Conservation (phyloP, 2,797 vertebrate species). For the Acanthopagrus latus region DNA sequence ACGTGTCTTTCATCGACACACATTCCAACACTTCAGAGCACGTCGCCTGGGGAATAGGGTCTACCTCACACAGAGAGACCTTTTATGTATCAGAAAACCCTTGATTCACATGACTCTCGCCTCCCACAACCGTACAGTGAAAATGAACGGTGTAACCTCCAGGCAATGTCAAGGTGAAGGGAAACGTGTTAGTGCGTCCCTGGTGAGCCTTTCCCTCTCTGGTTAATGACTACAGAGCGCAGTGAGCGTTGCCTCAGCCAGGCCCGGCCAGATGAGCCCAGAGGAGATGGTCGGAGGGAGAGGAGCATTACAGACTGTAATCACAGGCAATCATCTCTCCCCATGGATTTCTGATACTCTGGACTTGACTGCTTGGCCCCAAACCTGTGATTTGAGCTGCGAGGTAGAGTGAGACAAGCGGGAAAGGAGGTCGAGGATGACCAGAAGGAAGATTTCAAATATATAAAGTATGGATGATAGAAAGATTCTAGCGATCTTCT, state of each 20-base stretch:
- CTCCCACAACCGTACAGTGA: conserved; percentile 50
- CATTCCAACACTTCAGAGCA: conserved; percentile 56
- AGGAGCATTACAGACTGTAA: conserved; percentile 71
- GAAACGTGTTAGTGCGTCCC: conserved; percentile 73
- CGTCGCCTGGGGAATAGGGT: conserved; percentile 49
- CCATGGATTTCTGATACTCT: conserved; percentile 62
- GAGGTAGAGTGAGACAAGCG: conserved; percentile 49
- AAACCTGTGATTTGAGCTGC: conserved; percentile 70
- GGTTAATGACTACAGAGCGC: conserved; percentile 74
- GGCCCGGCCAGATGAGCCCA: conserved; percentile 73
- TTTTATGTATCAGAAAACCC: conserved; percentile 65
- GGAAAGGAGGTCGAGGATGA: conserved; percentile 11
- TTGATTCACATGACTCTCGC: conserved; percentile 68
- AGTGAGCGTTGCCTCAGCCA: conserved; percentile 60
- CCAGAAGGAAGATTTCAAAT: conserved; percentile 32
- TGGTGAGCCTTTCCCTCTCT: conserved; percentile 63
- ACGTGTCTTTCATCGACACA: conserved; percentile 41
- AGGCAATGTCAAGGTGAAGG: conserved; percentile 82
- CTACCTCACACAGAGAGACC: conserved; percentile 49
- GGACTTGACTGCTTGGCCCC: conserved; percentile 50
- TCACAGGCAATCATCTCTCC: conserved; percentile 83
- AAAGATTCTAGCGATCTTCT: conserved; percentile 32
- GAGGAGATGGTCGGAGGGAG: conserved; percentile 58
- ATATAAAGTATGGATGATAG: neutral
- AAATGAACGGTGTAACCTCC: conserved; percentile 75